Evolutionary conservation across 2,797 vertebrate genomes (phyloP).

Genomic region (Leptoclinus maculatus): DNA sequence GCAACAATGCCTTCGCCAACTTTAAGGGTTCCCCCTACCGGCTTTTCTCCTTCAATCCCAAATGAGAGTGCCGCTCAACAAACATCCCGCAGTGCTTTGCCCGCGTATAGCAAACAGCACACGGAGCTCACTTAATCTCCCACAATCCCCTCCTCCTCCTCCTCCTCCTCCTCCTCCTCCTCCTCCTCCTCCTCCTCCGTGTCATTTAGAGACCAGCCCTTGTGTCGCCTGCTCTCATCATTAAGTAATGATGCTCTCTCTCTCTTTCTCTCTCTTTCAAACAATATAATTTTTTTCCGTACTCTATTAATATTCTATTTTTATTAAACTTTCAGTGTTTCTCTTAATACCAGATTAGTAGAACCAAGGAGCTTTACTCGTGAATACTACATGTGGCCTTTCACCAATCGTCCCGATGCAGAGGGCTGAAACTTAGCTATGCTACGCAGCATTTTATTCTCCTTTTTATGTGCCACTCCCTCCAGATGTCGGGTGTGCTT

Average conservation of each 20-base stretch:
- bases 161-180: conserved; percentile 24
- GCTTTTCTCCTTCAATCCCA: conserved; percentile 58
- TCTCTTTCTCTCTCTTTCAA: conserved; percentile 6
- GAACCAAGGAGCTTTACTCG: conserved; percentile 36
- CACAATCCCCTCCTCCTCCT: conserved; percentile 75
- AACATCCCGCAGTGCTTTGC: conserved; percentile 77
- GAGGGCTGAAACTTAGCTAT: conserved; percentile 32
- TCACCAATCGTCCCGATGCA: conserved; percentile 24
- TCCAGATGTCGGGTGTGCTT: conserved; percentile 13
- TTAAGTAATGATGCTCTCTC: conserved; percentile 69
- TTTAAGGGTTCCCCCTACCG: conserved; percentile 57
- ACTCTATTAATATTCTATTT: conserved; percentile 20
- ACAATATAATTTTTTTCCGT: conserved; percentile 58
- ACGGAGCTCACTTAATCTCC: conserved; percentile 81
- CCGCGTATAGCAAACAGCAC: conserved; percentile 73
- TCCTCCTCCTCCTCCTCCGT: conserved; percentile 56
- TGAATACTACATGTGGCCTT: conserved; percentile 61
- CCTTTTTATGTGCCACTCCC: neutral
- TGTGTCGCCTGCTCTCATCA: conserved; percentile 74
- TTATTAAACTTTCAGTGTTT: conserved; percentile 59
- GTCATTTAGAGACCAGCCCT: conserved; percentile 78
- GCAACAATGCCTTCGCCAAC: conserved; percentile 53
- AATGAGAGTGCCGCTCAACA: conserved; percentile 67
- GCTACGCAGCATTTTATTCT: neutral
- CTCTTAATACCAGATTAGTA: conserved; percentile 45